Evolutionary conservation across 2,888 invertebrate species (phyloP).

Genomic region (Nomada hirtipes): DNA sequence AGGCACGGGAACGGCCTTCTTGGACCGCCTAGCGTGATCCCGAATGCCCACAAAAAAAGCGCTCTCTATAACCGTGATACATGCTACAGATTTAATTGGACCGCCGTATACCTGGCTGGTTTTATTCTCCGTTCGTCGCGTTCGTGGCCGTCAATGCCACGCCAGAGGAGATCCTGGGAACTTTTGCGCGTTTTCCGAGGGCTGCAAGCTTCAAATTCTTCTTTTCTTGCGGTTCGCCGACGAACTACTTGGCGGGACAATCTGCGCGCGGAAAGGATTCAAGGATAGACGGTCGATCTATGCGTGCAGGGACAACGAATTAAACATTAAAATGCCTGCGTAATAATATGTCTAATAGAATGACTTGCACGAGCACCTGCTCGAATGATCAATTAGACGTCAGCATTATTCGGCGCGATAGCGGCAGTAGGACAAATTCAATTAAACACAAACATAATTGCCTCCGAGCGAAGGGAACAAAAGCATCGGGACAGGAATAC

Average conservation of each 20-base stretch:
- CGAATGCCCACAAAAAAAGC: conserved; percentile 64
- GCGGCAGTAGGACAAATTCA: neutral
- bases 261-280: neutral
- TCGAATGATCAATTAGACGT: conserved; percentile 15
- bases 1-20: conserved; percentile 66
- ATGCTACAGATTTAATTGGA: conserved; percentile 73
- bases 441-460: conserved; percentile 24
- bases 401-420: neutral
- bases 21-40: conserved; percentile 65
- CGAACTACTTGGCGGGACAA: neutral
- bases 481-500: neutral
- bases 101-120: conserved; percentile 61
- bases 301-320: too few relatives aligned
- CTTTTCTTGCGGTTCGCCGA: neutral
- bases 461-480: neutral
- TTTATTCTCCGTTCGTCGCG: conserved; percentile 43
- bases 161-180: conserved; percentile 21
- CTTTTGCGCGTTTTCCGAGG: conserved; percentile 23
- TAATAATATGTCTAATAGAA: neutral
- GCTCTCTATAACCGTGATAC: conserved; percentile 62
- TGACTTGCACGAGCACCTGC: too few relatives aligned
- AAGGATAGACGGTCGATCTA: too few relatives aligned
- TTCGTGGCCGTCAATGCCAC: conserved; percentile 41
- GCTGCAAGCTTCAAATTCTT: neutral
- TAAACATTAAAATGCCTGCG: too few relatives aligned